phyloP scores from a whole-genome alignment of 2,113 vertebrate genomes.

The Psettodes erumei region DNA sequence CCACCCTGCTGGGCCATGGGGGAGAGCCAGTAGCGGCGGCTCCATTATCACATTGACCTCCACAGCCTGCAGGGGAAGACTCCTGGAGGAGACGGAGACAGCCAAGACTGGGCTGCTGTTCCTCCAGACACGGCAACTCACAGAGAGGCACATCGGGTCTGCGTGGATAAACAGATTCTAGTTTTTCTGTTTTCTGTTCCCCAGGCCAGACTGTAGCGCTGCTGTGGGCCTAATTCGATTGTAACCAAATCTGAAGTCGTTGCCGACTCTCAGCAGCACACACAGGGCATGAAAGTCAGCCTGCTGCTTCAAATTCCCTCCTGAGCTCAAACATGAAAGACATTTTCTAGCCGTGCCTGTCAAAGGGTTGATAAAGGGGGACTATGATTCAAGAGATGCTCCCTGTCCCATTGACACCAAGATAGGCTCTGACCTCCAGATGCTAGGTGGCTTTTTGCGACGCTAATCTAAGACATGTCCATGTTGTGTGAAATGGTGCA shows the following conservation, averaged over 20 bases:
- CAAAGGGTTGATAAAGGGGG: constrained; percentile 69
- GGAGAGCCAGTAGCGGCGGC: constrained; percentile 71
- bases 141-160: neutral
- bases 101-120: constrained; percentile 51
- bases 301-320: constrained; percentile 64
- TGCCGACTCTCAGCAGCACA: constrained; percentile 52
- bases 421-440: constrained; percentile 74
- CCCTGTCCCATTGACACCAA: constrained; percentile 64
- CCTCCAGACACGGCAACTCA: constrained; percentile 19
- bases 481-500: constrained; percentile 36
- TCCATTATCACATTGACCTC: constrained; percentile 75
- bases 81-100: constrained; percentile 54
- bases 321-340: constrained; percentile 77
- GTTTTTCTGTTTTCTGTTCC: neutral
- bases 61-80: constrained; percentile 57
- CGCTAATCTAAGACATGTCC: constrained; percentile 73
- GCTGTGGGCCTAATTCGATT: constrained; percentile 62
- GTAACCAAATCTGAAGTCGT: constrained; percentile 71
- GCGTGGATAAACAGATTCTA: constrained; percentile 17
- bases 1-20: constrained; percentile 63
- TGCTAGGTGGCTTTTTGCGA: constrained; percentile 72
- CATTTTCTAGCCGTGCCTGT: constrained; percentile 71
- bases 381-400: constrained; percentile 70
- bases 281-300: constrained; percentile 51
- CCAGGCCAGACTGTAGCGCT: neutral